These are phyloP conservation scores for Gnathonemus longibarbis DNA, from an alignment of 2,113 vertebrate genomes.

Conservation along the genomic window DNA sequence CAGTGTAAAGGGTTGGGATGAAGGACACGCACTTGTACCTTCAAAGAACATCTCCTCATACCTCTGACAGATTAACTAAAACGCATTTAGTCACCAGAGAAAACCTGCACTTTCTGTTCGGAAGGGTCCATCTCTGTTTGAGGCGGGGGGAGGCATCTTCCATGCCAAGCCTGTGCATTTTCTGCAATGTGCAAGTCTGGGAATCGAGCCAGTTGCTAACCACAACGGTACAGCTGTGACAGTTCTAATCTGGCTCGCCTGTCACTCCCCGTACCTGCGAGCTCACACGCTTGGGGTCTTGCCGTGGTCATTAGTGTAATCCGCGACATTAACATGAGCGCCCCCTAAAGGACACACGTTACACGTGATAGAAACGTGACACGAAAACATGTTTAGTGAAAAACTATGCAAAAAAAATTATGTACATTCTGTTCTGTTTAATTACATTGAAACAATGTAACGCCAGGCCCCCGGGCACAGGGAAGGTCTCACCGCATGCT, in stretches of 20 bases:
- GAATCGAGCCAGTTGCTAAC: constrained; percentile 22
- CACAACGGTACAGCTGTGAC: constrained; percentile 31
- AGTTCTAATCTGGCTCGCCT: constrained; percentile 23
- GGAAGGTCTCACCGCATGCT: background rate
- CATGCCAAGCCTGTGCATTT: constrained; percentile 27
- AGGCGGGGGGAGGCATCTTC: background rate
- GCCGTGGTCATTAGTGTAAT: background rate
- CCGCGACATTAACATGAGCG: background rate
- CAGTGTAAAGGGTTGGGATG: background rate
- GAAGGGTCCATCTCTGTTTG: constrained; percentile 24
- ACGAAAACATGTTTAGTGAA: background rate
- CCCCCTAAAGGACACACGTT: background rate
- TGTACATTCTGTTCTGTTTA: background rate
- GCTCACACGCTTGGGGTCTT: background rate
- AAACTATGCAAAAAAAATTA: background rate
- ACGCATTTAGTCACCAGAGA: background rate
- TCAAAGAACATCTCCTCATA: background rate
- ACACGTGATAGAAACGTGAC: background rate
- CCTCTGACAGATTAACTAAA: constrained; percentile 4
- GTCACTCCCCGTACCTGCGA: constrained; percentile 4
- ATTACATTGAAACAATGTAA: background rate
- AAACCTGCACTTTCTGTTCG: constrained; percentile 24
- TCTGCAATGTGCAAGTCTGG: constrained; percentile 30
- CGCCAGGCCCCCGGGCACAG: background rate
- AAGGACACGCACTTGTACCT: background rate